These are phyloP conservation scores for Tupiocoris notatus DNA, from an alignment of 2,888 invertebrate species.

Conservation along the genomic window DNA sequence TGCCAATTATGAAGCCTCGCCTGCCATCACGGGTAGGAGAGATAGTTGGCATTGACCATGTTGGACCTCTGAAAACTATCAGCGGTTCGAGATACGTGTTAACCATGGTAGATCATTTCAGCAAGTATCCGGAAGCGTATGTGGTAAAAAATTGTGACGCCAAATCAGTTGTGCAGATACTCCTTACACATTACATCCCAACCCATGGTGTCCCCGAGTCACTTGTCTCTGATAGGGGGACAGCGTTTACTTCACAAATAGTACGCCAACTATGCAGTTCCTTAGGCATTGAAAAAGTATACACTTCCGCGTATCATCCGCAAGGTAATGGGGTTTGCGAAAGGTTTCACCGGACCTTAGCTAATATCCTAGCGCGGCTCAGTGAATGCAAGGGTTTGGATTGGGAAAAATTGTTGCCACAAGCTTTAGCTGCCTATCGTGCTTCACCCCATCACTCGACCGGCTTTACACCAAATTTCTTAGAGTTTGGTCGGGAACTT, in stretches of 20 bases:
- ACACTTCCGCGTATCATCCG: slow-evolving; percentile 8
- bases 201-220: no score
- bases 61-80: background rate
- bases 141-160: no score
- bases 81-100: background rate
- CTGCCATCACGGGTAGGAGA: background rate
- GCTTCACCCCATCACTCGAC: background rate
- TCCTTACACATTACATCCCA: no score
- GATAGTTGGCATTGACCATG: slow-evolving; percentile 8
- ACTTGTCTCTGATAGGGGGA: background rate
- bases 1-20: background rate
- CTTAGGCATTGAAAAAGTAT: background rate
- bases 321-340: slow-evolving; percentile 7
- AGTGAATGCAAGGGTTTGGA: no score
- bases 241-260: background rate
- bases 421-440: slow-evolving; percentile 8
- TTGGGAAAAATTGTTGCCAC: slow-evolving; percentile 7
- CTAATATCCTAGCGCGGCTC: slow-evolving; percentile 4
- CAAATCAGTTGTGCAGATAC: no score
- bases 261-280: background rate
- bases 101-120: background rate
- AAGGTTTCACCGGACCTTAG: background rate
- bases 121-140: background rate
- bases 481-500: slow-evolving; percentile 17
- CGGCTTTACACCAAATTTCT: slow-evolving; percentile 3